Evolutionary conservation across 2,113 vertebrate genomes (phyloP).

Genomic region (Chiloscyllium plagiosum): DNA sequence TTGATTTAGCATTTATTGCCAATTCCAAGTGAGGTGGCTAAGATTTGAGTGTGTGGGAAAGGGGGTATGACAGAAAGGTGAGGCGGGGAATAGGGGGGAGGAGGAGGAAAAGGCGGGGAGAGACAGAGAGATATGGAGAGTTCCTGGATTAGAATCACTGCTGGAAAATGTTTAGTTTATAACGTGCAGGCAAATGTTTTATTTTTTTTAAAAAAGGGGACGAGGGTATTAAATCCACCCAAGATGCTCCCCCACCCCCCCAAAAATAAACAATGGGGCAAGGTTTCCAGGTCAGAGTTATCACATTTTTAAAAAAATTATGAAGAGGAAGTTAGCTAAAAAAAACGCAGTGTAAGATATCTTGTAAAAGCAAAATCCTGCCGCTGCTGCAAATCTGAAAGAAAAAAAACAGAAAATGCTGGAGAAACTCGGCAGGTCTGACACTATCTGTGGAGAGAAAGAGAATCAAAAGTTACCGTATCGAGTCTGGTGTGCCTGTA

Average conservation of each 20-base stretch:
- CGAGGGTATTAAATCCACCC: background rate
- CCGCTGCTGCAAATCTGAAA: too few relatives aligned
- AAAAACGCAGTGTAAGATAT: background rate
- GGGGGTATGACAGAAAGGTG: too few relatives aligned
- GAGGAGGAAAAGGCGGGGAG: too few relatives aligned
- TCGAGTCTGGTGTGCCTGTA: too few relatives aligned
- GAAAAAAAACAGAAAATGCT: too few relatives aligned
- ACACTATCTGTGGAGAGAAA: too few relatives aligned
- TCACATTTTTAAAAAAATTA: background rate
- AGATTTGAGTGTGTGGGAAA: background rate
- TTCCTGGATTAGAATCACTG: too few relatives aligned
- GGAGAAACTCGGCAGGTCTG: too few relatives aligned
- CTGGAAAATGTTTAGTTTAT: too few relatives aligned
- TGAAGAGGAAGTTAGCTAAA: background rate
- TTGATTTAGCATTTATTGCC: background rate
- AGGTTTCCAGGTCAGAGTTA: background rate
- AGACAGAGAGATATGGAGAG: too few relatives aligned
- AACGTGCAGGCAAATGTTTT: too few relatives aligned
- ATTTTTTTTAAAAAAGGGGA: background rate
- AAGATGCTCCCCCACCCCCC: background rate
- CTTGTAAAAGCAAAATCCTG: background rate
- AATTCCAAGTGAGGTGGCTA: background rate
- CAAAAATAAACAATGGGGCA: background rate
- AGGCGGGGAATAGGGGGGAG: background rate
- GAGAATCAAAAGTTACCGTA: too few relatives aligned